Percentiles rank a stretch among this genome's conserved stretches.
Evolutionary conservation across 2,797 vertebrate genomes (phyloP).

Genomic region (Pseudomugil tenellus): DNA sequence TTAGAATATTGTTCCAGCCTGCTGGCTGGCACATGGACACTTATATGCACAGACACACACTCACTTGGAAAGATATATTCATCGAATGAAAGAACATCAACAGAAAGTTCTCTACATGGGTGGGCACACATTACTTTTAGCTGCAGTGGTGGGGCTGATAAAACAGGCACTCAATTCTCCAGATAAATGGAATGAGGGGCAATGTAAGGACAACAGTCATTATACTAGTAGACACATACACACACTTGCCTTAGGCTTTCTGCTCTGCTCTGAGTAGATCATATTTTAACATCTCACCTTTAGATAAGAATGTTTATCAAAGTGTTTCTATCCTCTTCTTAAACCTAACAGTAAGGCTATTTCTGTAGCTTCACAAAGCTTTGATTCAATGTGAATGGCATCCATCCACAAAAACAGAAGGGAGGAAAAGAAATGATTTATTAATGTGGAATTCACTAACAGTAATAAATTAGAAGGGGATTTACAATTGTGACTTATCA

Average conservation of each 20-base stretch:
- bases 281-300: conserved; percentile 71
- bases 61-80: conserved; percentile 23
- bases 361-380: conserved; percentile 42
- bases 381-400: conserved; percentile 53
- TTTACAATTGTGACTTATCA: conserved; percentile 60
- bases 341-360: conserved; percentile 36
- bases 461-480: conserved; percentile 60
- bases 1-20: conserved; percentile 62
- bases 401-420: conserved; percentile 24
- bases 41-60: conserved; percentile 28
- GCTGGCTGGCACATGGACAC: conserved; percentile 63
- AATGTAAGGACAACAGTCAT: conserved; percentile 66
- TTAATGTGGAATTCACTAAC: conserved; percentile 64
- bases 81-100: conserved; percentile 38
- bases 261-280: conserved; percentile 61
- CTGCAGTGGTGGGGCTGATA: conserved; percentile 63
- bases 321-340: conserved; percentile 53
- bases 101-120: conserved; percentile 71
- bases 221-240: conserved; percentile 41
- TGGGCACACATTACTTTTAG: conserved; percentile 80
- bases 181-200: conserved; percentile 63
- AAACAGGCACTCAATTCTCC: conserved; percentile 60
- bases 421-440: conserved; percentile 24
- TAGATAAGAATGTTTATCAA: conserved; percentile 72
- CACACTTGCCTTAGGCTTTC: conserved; percentile 45